A percentile compares a stretch with the other conserved stretches of the same genome.
phyloP scores from a whole-genome alignment of 2,113 vertebrate species.

The Ictalurus furcatus region DNA sequence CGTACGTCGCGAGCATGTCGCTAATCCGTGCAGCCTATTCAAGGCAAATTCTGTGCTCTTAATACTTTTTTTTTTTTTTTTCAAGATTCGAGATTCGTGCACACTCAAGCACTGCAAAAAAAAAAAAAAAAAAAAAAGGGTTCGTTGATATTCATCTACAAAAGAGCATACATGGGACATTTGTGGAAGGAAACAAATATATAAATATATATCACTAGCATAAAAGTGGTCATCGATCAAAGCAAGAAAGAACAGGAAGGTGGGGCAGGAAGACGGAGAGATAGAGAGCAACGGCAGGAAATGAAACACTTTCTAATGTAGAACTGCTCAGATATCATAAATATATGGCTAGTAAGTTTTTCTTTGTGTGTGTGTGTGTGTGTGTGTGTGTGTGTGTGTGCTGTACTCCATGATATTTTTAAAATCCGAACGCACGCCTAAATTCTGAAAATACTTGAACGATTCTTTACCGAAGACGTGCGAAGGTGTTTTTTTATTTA shows the following conservation, averaged over 20 bases:
- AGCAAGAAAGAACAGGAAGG: background rate
- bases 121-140: background rate
- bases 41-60: conserved; percentile 20
- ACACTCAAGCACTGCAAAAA: background rate
- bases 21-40: background rate
- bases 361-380: background rate
- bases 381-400: background rate
- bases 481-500: too few relatives aligned
- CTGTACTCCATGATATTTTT: too few relatives aligned
- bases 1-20: background rate
- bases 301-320: conserved; percentile 2
- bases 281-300: conserved; percentile 6
- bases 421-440: background rate
- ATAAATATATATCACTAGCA: background rate
- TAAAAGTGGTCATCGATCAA: conserved; percentile 36
- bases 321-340: background rate
- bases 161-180: background rate
- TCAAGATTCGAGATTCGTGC: background rate
- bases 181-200: background rate
- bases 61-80: background rate
- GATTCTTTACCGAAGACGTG: background rate
- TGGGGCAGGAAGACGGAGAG: conserved; percentile 12
- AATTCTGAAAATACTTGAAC: background rate
- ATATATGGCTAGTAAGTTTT: background rate
- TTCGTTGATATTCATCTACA: background rate